Evolutionary conservation across 2,888 invertebrate genomes (phyloP), one percentile per base, ranked within the genome.

Genomic region (Amblyjoppa proteus): DNA sequence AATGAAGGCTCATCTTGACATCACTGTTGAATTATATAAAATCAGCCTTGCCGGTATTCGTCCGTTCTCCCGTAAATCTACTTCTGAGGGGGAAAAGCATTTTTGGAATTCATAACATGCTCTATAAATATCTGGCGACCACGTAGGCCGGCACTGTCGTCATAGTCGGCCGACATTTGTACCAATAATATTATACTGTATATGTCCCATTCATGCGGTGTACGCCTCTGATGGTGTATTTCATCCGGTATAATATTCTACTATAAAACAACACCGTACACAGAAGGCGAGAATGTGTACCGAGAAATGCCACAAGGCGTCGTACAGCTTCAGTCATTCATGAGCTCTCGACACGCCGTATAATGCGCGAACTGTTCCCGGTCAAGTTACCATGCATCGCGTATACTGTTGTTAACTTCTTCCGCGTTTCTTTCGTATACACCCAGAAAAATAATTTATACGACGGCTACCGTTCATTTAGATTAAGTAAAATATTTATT

Each of bases 81-180:
- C 25, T n/a, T 25, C 2, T 0, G 11, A 58, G 2, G 11, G 11
- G 11, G 9, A 53, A 28, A 66, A 34, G 20, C 41, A 73, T 58
- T 68, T 74, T 41, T 61, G 31, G 51, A 74, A 83, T 78, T 74
- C 74, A 45, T 53, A 58, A 45, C 49, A 11, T 74, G 68, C 11
- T 25, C 74, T 83, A 66, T 68, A 41, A 9, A 41, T 68, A 20
- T 4, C 45, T 66, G 53, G 71, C 41, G 41, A 53, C 28, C 64
- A 41, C 53, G 20, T 25, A 73, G 25, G 9, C 25, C 9, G 7
- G 56, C 3, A 56, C 25, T 56, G 20, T 56, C 56, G 20, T 56
- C 28, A 73, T 49, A 41, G 25, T 41, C 31, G 53, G 20, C 13
- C 51, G 31, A 71, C 16, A 25, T 71, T n/a, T 51, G 61, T 45